A percentile compares a stretch with the other conserved stretches of the same genome.
These are phyloP conservation scores for Petrocephalus schoutedeni DNA, from an alignment of 2,797 vertebrate species.

Conservation along the genomic window DNA sequence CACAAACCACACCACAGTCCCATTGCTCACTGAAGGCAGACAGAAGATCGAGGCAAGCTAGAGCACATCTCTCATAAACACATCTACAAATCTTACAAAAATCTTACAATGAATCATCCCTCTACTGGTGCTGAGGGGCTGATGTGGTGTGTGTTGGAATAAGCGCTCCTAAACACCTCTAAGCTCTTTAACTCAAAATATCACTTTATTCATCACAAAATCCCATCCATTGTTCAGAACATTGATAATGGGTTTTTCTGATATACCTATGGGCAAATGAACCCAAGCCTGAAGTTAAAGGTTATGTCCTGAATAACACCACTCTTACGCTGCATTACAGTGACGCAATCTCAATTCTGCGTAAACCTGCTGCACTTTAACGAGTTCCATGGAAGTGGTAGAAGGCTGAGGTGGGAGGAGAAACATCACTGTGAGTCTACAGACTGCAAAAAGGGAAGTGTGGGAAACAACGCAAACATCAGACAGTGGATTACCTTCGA, in stretches of 20 bases:
- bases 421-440: neutral
- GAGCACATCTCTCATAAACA: neutral
- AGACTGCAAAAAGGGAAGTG: neutral
- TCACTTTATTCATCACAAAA: neutral
- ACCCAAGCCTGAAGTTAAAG: neutral
- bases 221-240: neutral
- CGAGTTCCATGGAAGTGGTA: neutral
- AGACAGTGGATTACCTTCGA: slow-evolving; percentile 58
- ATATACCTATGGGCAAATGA: too few relatives aligned
- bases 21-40: slow-evolving; percentile 66
- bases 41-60: neutral
- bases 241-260: neutral
- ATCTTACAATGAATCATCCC: neutral
- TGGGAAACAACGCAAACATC: neutral
- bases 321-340: neutral
- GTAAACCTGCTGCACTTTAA: neutral
- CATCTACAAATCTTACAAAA: neutral
- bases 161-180: neutral
- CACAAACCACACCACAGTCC: slow-evolving; percentile 78
- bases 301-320: neutral
- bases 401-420: neutral
- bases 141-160: neutral
- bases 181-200: neutral
- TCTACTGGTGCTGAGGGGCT: neutral
- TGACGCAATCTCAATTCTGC: neutral